A percentile compares a stretch with the other conserved stretches of the same genome.
Conservation (phyloP, 2,113 vertebrate genomes). For the Scophthalmus maximus region DNA sequence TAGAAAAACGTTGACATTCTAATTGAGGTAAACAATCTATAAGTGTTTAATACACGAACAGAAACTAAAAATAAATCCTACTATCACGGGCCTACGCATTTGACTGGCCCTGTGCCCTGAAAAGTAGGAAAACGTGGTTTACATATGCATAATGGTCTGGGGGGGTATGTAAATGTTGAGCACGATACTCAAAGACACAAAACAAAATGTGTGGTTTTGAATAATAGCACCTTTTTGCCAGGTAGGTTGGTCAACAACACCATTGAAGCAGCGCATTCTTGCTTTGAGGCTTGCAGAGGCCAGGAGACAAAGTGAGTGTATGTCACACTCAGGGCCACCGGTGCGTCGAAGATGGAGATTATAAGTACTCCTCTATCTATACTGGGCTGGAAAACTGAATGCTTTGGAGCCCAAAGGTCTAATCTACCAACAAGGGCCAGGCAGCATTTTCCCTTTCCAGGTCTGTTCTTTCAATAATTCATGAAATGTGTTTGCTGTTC, state of each 20-base stretch:
- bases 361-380: constrained; percentile 32
- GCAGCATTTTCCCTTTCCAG: constrained; percentile 41
- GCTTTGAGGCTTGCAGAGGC: constrained; percentile 16
- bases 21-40: too few relatives aligned
- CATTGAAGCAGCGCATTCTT: background rate
- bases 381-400: constrained; percentile 41
- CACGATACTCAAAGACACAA: constrained; percentile 10
- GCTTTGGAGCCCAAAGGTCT: constrained; percentile 39
- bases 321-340: constrained; percentile 21
- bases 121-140: background rate
- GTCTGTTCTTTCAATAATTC: constrained; percentile 75
- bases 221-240: constrained; percentile 20
- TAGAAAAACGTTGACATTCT: too few relatives aligned
- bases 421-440: constrained; percentile 46
- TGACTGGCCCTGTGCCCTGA: constrained; percentile 16
- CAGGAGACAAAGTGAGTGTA: constrained; percentile 17
- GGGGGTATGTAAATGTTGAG: constrained; percentile 4
- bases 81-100: constrained; percentile 1
- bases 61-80: constrained; percentile 23
- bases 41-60: too few relatives aligned
- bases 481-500: constrained; percentile 66
- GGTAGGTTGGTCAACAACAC: constrained; percentile 24
- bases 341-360: constrained; percentile 33
- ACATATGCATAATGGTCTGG: constrained; percentile 1
- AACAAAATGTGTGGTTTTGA: constrained; percentile 18